Percentiles rank a stretch among this genome's conserved stretches.
phyloP scores from a whole-genome alignment of 2,797 vertebrate species.

The Coreius guichenoti region DNA sequence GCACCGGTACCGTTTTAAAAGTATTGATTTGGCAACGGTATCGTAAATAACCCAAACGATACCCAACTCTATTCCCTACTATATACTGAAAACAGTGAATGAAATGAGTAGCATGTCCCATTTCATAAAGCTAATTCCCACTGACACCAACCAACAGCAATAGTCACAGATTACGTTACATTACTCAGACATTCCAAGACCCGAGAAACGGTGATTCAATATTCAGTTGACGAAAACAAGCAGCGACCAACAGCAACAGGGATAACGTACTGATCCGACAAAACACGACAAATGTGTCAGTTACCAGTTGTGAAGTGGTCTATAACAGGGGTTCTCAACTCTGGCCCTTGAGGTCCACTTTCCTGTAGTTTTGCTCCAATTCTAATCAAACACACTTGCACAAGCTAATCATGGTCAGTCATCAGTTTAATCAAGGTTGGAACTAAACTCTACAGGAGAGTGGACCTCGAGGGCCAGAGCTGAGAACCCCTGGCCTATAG shows the following conservation, averaged over 20 bases:
- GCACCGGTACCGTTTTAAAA: too few relatives aligned
- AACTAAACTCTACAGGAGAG: neutral
- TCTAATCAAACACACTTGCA: neutral
- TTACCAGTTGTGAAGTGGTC: too few relatives aligned
- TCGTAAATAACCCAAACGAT: too few relatives aligned
- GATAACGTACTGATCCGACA: neutral
- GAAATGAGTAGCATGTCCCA: neutral
- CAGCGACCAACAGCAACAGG: neutral
- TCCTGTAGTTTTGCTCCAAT: neutral
- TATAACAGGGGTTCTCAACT: neutral
- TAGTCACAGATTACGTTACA: neutral
- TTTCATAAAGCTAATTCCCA: neutral
- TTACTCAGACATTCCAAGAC: neutral
- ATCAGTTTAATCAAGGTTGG: neutral
- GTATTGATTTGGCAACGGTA: too few relatives aligned
- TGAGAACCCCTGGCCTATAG: neutral
- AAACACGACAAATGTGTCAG: neutral
- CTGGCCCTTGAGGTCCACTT: neutral
- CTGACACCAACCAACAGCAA: neutral
- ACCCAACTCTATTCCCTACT: too few relatives aligned
- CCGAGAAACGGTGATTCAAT: neutral
- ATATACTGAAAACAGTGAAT: neutral
- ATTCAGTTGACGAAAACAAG: neutral
- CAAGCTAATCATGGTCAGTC: neutral
- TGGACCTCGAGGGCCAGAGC: neutral